Evolutionary conservation across 2,113 vertebrate species (phyloP).

Genomic region (Sterrhoptilus dennistouni): DNA sequence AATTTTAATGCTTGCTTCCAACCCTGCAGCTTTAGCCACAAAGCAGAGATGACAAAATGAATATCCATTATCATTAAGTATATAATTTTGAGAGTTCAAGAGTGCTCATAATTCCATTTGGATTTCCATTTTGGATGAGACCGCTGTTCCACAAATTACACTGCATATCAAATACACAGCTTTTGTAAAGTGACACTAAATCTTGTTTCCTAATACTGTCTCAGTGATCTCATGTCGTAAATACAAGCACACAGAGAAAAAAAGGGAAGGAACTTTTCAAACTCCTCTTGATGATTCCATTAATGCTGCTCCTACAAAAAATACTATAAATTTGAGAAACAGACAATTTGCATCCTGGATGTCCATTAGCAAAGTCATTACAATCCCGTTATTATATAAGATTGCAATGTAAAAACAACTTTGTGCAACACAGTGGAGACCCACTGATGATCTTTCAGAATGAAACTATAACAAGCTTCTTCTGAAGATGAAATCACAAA

Average conservation of each 20-base stretch:
- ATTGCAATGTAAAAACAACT: background rate
- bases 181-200: background rate
- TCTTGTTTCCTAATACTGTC: background rate
- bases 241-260: background rate
- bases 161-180: background rate
- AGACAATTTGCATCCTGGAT: background rate
- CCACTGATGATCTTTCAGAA: background rate
- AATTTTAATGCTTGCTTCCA: background rate
- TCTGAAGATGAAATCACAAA: background rate
- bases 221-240: background rate
- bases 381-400: background rate
- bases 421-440: background rate
- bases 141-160: background rate
- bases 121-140: constrained; percentile 17
- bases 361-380: constrained; percentile 18
- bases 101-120: background rate
- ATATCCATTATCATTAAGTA: background rate
- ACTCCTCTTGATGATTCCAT: background rate
- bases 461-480: background rate
- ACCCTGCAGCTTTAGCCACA: background rate
- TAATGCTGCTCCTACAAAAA: background rate
- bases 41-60: background rate
- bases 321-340: background rate
- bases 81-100: background rate
- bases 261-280: background rate